These are phyloP conservation scores for Oryzias curvinotus DNA, from an alignment of 2,113 vertebrate genomes.

Conservation along the genomic window DNA sequence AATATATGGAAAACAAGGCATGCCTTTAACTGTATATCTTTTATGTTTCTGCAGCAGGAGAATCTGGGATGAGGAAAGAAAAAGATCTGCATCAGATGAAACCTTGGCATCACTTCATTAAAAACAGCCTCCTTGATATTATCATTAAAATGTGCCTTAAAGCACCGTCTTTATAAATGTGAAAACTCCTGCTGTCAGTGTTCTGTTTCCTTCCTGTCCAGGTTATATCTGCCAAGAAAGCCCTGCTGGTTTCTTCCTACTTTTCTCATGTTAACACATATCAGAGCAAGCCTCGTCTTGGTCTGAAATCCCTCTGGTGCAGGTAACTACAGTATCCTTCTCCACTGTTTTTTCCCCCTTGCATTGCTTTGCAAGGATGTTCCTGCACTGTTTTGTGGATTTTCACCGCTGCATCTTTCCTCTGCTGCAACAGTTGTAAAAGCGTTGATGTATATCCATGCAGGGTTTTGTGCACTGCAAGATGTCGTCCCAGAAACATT, in stretches of 20 bases:
- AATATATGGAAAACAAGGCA: too few relatives aligned
- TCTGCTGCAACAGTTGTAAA: slow-evolving; percentile 37
- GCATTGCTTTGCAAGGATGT: slow-evolving; percentile 49
- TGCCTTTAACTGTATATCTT: too few relatives aligned
- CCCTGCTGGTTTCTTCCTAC: slow-evolving; percentile 11
- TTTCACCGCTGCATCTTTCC: slow-evolving; percentile 46
- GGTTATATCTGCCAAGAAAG: slow-evolving; percentile 17
- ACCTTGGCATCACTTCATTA: slow-evolving; percentile 2
- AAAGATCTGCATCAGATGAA: background rate
- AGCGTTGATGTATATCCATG: slow-evolving; percentile 58
- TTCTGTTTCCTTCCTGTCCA: slow-evolving; percentile 8
- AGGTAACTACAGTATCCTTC: slow-evolving; percentile 55
- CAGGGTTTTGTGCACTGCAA: slow-evolving; percentile 46
- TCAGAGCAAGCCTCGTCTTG: slow-evolving; percentile 37
- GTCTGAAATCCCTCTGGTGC: slow-evolving; percentile 52
- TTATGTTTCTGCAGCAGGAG: slow-evolving; percentile 11
- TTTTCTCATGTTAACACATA: slow-evolving; percentile 45
- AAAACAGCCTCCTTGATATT: slow-evolving; percentile 1
- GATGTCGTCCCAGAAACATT: slow-evolving; percentile 52
- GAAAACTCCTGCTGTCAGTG: slow-evolving; percentile 22
- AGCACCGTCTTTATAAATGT: slow-evolving; percentile 25
- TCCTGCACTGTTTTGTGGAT: slow-evolving; percentile 33
- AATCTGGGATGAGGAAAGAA: background rate
- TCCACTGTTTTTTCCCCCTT: slow-evolving; percentile 30
- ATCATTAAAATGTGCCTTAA: background rate